phyloP scores from a whole-genome alignment of 2,888 invertebrate genomes.

The Leptinotarsa juncta region DNA sequence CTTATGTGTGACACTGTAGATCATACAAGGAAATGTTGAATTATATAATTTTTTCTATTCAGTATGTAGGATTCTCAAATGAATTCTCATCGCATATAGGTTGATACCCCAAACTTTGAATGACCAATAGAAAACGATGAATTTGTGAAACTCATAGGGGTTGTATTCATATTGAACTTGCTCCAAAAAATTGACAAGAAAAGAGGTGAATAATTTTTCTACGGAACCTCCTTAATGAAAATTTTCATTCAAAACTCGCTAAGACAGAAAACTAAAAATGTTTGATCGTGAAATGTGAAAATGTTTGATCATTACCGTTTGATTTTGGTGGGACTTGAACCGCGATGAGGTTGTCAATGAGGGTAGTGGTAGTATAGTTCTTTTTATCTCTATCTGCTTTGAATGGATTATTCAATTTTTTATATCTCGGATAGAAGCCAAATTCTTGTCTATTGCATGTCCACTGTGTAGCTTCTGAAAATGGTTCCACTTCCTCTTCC shows the following conservation, averaged over 20 bases:
- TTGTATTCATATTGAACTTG: too few relatives aligned
- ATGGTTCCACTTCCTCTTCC: slow-evolving; percentile 31
- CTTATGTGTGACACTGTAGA: too few relatives aligned
- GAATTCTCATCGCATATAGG: too few relatives aligned
- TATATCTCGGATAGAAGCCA: slow-evolving; percentile 43
- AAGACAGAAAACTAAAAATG: neutral
- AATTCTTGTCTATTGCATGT: slow-evolving; percentile 41
- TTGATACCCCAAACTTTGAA: too few relatives aligned
- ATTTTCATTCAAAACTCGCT: neutral
- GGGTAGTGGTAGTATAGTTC: slow-evolving; percentile 32
- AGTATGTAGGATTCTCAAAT: too few relatives aligned
- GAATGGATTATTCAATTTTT: slow-evolving; percentile 36
- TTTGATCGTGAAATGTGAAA: neutral
- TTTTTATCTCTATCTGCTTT: slow-evolving; percentile 31
- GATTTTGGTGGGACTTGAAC: neutral
- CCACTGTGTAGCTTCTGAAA: slow-evolving; percentile 38
- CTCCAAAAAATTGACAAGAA: too few relatives aligned
- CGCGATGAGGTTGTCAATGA: neutral
- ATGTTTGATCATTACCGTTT: neutral
- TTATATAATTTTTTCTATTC: too few relatives aligned
- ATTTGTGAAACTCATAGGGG: too few relatives aligned
- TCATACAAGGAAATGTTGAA: too few relatives aligned
- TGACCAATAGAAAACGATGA: too few relatives aligned
- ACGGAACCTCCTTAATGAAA: too few relatives aligned
- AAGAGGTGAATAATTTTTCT: too few relatives aligned